Conservation (phyloP, 2,113 vertebrate genomes). For the Electrona antarctica region DNA sequence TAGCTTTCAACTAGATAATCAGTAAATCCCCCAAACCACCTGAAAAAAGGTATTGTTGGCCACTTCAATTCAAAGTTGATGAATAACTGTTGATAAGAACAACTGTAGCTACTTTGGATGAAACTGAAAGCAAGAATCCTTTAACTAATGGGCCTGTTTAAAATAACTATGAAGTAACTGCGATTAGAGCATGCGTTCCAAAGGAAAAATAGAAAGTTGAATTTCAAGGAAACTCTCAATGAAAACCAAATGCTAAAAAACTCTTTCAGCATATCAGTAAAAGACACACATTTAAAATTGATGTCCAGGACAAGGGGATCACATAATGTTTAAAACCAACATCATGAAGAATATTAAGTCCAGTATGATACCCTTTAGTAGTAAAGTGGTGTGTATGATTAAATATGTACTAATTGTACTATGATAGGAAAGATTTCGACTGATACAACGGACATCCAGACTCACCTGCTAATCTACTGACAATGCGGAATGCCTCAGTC, state of each 20-base stretch:
- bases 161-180: no score
- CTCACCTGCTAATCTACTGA: slow-evolving; percentile 64
- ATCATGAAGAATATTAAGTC: no score
- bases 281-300: no score
- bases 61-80: slow-evolving; percentile 21
- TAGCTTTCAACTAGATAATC: neutral
- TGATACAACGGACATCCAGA: neutral
- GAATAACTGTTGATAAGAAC: slow-evolving; percentile 2
- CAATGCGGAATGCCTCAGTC: slow-evolving; percentile 45
- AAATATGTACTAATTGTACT: neutral
- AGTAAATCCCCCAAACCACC: neutral
- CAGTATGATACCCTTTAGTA: neutral
- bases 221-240: no score
- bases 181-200: no score
- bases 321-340: no score
- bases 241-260: no score
- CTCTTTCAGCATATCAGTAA: no score
- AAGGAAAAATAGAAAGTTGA: no score
- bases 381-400: neutral
- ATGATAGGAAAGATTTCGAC: neutral
- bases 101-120: neutral
- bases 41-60: neutral
- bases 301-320: no score
- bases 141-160: no score
- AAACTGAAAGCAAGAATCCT: neutral